phyloP scores from a whole-genome alignment of 2,113 vertebrate genomes.

The Ptilonorhynchus violaceus region DNA sequence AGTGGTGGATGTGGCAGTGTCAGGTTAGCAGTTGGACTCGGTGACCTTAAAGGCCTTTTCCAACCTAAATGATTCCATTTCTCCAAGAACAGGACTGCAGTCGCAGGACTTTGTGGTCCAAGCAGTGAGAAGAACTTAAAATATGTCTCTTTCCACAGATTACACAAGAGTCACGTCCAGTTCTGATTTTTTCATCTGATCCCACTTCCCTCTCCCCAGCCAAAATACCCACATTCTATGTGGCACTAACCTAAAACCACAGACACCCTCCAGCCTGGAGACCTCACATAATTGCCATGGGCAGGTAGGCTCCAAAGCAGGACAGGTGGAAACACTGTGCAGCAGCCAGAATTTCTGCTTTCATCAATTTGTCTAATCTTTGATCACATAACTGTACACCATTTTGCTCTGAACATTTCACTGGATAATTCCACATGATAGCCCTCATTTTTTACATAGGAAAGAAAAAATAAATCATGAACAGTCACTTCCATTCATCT shows the following conservation, averaged over 20 bases:
- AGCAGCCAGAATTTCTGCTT: background rate
- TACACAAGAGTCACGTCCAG: background rate
- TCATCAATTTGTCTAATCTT: background rate
- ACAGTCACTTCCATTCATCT: background rate
- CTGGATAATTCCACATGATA: background rate
- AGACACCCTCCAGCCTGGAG: background rate
- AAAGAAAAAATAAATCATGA: background rate
- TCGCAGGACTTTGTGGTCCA: background rate
- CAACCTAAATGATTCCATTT: too few relatives aligned
- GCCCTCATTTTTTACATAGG: rapidly evolving
- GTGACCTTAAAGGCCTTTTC: background rate
- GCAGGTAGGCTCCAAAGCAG: background rate
- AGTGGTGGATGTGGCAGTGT: background rate
- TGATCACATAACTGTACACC: background rate
- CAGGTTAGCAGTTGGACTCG: background rate
- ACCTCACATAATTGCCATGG: background rate
- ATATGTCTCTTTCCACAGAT: background rate
- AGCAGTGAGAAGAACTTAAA: background rate
- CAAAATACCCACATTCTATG: rapidly evolving
- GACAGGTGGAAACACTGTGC: background rate
- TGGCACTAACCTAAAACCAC: background rate
- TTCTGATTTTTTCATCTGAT: background rate
- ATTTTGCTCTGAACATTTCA: background rate
- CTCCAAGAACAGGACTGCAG: background rate
- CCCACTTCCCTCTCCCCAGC: rapidly evolving